Evolutionary conservation across 1,140 invertebrate genomes (phyloP).

Genomic region (Anastatus disparis): DNA sequence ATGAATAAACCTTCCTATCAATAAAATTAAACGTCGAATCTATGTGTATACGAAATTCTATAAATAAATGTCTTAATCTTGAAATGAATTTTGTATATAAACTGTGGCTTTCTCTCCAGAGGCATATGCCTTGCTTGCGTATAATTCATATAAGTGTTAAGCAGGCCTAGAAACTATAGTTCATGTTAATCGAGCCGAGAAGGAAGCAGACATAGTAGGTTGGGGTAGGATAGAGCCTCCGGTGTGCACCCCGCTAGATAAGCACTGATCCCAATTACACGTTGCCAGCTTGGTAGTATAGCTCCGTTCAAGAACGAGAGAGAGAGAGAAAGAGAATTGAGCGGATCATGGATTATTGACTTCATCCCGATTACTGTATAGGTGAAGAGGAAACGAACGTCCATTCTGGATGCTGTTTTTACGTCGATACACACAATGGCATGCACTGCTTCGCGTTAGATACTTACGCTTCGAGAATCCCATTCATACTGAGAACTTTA

Average conservation of each 20-base stretch:
- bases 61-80: too few relatives aligned
- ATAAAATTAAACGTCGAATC: too few relatives aligned
- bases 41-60: too few relatives aligned
- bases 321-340: too few relatives aligned
- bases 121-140: constrained; percentile 31
- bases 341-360: constrained; percentile 65
- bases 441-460: neutral
- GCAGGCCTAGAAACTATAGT: constrained; percentile 25
- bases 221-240: neutral
- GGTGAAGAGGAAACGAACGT: neutral
- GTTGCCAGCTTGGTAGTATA: constrained; percentile 47
- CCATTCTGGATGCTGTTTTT: constrained; percentile 24
- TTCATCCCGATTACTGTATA: constrained; percentile 52
- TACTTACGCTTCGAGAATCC: constrained; percentile 1
- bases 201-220: constrained; percentile 30
- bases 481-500: neutral
- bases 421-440: constrained; percentile 28
- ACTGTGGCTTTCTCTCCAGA: too few relatives aligned
- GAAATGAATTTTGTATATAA: too few relatives aligned
- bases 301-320: too few relatives aligned
- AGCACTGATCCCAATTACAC: constrained; percentile 65
- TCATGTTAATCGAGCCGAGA: constrained; percentile 33
- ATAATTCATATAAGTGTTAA: constrained; percentile 45
- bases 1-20: too few relatives aligned
- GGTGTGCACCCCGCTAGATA: constrained; percentile 59